Percentiles rank a stretch among this genome's conserved stretches.
phyloP scores from a whole-genome alignment of 2,888 invertebrate species.

The Stegana nigrithorax region DNA sequence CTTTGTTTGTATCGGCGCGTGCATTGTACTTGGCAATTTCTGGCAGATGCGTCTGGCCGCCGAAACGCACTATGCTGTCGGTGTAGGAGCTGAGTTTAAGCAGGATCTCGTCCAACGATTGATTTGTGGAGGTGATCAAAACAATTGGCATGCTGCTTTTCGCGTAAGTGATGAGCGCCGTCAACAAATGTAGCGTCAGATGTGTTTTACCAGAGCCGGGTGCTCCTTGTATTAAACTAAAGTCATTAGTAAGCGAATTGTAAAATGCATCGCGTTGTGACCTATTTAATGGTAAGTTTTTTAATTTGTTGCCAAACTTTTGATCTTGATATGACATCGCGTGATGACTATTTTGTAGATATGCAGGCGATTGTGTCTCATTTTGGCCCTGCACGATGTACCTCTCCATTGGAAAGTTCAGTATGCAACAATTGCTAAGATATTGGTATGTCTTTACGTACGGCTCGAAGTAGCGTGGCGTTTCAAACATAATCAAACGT shows the following conservation, averaged over 20 bases:
- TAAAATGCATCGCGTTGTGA: conserved; percentile 77
- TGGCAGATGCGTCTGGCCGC: conserved; percentile 76
- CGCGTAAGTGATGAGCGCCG: conserved; percentile 75
- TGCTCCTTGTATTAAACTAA: conserved; percentile 85
- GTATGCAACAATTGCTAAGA: conserved; percentile 71
- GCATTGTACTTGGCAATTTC: conserved; percentile 71
- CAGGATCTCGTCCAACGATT: conserved; percentile 86
- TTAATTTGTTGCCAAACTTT: conserved; percentile 36
- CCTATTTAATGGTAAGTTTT: conserved; percentile 70
- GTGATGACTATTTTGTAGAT: conserved; percentile 58
- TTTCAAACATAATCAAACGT: conserved; percentile 78
- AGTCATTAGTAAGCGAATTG: conserved; percentile 77
- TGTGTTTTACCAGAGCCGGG: conserved; percentile 90
- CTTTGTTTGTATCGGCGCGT: conserved; percentile 36
- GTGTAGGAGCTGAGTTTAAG: conserved; percentile 76
- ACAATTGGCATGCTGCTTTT: conserved; percentile 72
- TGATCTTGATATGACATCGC: conserved; percentile 42
- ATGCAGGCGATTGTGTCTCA: conserved; percentile 49
- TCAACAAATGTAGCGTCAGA: conserved; percentile 80
- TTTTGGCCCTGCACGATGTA: conserved; percentile 75
- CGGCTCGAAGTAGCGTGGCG: conserved; percentile 83
- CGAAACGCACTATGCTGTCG: conserved; percentile 75
- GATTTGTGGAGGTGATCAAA: conserved; percentile 85
- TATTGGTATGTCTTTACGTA: conserved; percentile 80
- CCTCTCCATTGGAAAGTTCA: conserved; percentile 75